These are phyloP conservation scores for Mustela nigripes DNA, from an alignment of 2,113 vertebrate species.

Conservation along the genomic window DNA sequence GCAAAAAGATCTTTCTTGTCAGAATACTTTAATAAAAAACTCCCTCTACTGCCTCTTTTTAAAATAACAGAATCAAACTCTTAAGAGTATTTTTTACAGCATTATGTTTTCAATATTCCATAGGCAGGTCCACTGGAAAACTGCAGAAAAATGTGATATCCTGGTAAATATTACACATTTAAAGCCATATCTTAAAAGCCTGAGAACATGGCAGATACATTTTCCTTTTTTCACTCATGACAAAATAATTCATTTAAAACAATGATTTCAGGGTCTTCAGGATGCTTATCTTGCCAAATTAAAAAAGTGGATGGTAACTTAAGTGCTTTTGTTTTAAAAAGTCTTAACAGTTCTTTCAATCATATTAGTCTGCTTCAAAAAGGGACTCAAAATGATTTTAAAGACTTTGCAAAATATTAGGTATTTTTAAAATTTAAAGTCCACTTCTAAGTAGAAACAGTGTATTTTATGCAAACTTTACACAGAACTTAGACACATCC, in stretches of 20 bases:
- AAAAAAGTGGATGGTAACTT: conserved; percentile 43
- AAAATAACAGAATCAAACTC: conserved; percentile 50
- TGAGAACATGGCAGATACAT: conserved; percentile 58
- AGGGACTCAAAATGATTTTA: conserved; percentile 45
- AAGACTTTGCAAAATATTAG: conserved; percentile 60
- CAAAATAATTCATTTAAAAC: conserved; percentile 13
- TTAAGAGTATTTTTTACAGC: conserved; percentile 63
- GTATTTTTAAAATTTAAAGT: conserved; percentile 63
- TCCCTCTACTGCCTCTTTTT: conserved; percentile 46
- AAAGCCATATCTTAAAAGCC: conserved; percentile 73
- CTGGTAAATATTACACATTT: conserved; percentile 32
- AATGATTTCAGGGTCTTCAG: conserved; percentile 57
- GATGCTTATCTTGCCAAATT: conserved; percentile 59
- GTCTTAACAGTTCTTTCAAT: conserved; percentile 59
- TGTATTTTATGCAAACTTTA: conserved; percentile 24
- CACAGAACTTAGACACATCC: neutral
- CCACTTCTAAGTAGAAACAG: neutral
- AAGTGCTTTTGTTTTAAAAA: conserved; percentile 74
- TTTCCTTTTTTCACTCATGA: conserved; percentile 14
- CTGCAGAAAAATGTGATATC: conserved; percentile 57
- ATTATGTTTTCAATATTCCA: conserved; percentile 74
- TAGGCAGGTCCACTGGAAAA: conserved; percentile 80
- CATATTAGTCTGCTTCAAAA: conserved; percentile 54
- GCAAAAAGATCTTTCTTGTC: conserved; percentile 56
- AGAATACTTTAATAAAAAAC: conserved; percentile 40